These are phyloP conservation scores for Tor tambroides DNA, from an alignment of 2,113 vertebrate genomes.

Conservation along the genomic window DNA sequence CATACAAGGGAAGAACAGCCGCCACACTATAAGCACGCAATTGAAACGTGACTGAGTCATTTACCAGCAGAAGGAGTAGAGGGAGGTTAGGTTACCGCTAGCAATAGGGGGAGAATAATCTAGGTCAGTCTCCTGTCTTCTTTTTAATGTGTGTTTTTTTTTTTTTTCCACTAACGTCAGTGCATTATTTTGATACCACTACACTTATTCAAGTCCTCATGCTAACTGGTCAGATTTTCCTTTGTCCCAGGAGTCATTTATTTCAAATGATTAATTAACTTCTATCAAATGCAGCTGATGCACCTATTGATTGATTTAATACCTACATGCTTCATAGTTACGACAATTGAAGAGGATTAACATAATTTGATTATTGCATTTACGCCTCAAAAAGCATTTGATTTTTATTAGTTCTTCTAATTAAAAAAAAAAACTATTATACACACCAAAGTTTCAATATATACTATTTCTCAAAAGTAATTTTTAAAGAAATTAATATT, in stretches of 20 bases:
- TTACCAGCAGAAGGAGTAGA: conserved; percentile 53
- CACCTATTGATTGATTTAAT: neutral
- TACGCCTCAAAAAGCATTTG: neutral
- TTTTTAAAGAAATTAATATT: neutral
- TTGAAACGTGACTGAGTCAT: conserved; percentile 51
- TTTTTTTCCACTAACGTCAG: conserved; percentile 48
- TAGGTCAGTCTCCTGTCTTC: conserved; percentile 54
- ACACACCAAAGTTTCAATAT: neutral
- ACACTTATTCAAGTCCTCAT: neutral
- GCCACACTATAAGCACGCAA: conserved; percentile 43
- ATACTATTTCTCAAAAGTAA: neutral
- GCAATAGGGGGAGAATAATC: conserved; percentile 46
- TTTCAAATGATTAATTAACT: neutral
- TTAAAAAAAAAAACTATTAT: neutral
- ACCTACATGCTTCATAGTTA: neutral
- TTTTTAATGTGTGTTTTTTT: conserved; percentile 19
- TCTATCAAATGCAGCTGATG: neutral
- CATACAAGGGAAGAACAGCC: conserved; percentile 5
- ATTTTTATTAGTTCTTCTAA: neutral
- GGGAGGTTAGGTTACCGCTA: conserved; percentile 59
- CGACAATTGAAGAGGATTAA: neutral
- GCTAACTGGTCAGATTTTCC: neutral
- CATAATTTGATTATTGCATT: neutral
- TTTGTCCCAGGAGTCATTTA: conserved; percentile 10
- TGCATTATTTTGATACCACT: conserved; percentile 27